Evolutionary conservation across 2,888 invertebrate genomes (phyloP).

Genomic region (Resseliella maxima): DNA sequence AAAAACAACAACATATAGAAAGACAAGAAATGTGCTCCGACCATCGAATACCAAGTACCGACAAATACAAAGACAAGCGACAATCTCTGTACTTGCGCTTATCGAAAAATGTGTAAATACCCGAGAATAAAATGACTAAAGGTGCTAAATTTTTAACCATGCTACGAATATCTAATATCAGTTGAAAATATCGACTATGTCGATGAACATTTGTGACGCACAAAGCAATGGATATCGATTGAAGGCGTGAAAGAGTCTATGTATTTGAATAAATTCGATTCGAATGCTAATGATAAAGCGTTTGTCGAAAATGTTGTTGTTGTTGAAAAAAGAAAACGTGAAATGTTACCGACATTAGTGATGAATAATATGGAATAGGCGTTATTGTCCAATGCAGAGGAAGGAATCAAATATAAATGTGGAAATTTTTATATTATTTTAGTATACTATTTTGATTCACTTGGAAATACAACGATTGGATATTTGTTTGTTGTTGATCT

Average conservation of each 20-base stretch:
- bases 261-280: constrained; percentile 27
- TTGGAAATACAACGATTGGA: neutral
- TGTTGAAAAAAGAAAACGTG: neutral
- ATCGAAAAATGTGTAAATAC: constrained; percentile 10
- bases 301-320: neutral
- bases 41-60: neutral
- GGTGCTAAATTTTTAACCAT: neutral
- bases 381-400: neutral
- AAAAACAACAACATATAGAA: neutral
- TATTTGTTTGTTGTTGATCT: constrained; percentile 20
- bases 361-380: neutral
- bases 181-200: neutral
- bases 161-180: constrained; percentile 1
- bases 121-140: neutral
- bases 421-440: neutral
- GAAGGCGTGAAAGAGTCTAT: neutral
- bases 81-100: constrained; percentile 12
- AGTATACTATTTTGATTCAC: neutral
- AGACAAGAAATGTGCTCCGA: neutral
- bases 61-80: neutral
- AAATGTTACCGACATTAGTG: neutral
- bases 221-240: neutral
- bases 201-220: neutral
- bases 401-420: neutral
- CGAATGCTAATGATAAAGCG: constrained; percentile 27